Evolutionary conservation across 2,888 invertebrate genomes (phyloP).

Genomic region (Gastracanthus pulcherrimus): DNA sequence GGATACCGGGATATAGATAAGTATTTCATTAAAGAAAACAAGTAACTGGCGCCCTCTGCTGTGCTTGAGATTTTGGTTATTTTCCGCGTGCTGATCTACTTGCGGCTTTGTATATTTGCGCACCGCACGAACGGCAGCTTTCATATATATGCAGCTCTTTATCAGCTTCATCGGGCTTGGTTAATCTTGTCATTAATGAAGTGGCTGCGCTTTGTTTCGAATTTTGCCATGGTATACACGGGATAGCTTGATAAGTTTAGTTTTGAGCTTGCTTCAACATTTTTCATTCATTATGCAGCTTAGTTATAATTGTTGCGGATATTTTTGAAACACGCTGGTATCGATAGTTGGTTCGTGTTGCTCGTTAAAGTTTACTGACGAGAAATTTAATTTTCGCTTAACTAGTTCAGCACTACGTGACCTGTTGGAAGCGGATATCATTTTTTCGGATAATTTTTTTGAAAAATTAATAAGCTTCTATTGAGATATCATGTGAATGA

Average conservation of each 20-base stretch:
- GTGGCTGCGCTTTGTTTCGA: background rate
- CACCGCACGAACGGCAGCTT: background rate
- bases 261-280: background rate
- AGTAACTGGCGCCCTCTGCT: constrained; percentile 15
- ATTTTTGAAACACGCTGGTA: background rate
- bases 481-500: no score
- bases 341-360: background rate
- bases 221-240: background rate
- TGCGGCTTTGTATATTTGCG: background rate
- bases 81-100: background rate
- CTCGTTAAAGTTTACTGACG: background rate
- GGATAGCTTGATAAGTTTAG: background rate
- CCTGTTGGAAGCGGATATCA: no score
- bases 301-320: background rate
- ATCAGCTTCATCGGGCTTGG: constrained; percentile 12
- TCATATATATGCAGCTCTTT: constrained; percentile 21
- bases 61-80: background rate
- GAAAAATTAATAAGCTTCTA: no score
- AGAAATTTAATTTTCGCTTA: background rate
- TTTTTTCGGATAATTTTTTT: no score
- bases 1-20: constrained; percentile 31
- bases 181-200: constrained; percentile 25
- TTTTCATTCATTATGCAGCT: background rate
- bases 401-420: background rate
- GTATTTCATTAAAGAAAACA: constrained; percentile 54